Conservation (phyloP, 2,888 invertebrate species). For the Mesorhabditis sp. region DNA sequence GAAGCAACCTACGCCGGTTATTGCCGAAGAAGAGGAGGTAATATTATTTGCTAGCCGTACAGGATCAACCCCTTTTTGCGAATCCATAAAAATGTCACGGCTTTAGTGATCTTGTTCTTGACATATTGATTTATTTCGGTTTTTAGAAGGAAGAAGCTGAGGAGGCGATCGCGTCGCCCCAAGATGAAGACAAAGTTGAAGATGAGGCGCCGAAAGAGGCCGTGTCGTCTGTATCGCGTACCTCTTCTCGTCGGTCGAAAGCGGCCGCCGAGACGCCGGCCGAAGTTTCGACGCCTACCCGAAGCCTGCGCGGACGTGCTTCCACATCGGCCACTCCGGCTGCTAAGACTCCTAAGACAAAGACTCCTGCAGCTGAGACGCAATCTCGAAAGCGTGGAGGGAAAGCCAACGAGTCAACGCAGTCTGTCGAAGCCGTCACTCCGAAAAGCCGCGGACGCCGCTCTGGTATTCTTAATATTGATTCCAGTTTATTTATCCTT, state of each 20-base stretch:
- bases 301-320: constrained; percentile 7
- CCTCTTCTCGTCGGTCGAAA: not conserved
- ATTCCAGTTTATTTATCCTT: too few species aligned
- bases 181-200: not conserved
- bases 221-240: not conserved
- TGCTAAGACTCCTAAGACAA: not conserved
- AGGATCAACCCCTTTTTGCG: too few species aligned
- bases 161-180: constrained; percentile 6
- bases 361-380: constrained; percentile 14
- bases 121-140: too few species aligned
- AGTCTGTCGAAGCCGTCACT: constrained; percentile 14
- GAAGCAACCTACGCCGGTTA: too few species aligned
- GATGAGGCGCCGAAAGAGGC: not conserved
- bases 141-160: constrained; percentile 8
- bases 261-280: constrained; percentile 8
- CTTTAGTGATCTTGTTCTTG: too few species aligned
- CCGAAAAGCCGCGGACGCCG: constrained; percentile 6
- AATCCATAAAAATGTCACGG: too few species aligned
- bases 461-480: too few species aligned
- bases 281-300: constrained; percentile 2
- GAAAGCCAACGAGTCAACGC: constrained; percentile 11
- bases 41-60: too few species aligned
- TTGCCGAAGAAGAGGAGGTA: too few species aligned
- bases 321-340: constrained; percentile 3
- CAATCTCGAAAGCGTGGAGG: constrained; percentile 9